phyloP scores from a whole-genome alignment of 2,113 vertebrate genomes.

The Vulpes vulpes region DNA sequence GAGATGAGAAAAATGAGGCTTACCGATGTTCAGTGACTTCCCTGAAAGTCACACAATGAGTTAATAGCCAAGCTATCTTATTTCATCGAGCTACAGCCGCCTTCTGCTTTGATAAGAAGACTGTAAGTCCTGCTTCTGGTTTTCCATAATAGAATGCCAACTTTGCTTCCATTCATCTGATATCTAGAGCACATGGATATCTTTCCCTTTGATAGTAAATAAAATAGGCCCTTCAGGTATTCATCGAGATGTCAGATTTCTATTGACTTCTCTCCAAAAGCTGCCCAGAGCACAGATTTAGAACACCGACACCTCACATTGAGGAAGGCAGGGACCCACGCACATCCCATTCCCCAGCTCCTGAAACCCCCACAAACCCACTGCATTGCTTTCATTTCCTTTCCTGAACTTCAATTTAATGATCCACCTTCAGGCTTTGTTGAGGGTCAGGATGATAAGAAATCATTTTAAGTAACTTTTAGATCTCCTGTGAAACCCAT shows the following conservation, averaged over 20 bases:
- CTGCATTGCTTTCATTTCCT: not conserved
- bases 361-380: not conserved
- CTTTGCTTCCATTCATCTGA: not conserved
- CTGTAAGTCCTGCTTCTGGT: not conserved
- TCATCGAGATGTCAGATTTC: not conserved
- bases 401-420: not conserved
- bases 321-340: not conserved
- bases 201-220: not conserved
- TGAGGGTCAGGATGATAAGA: not conserved
- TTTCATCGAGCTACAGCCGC: not conserved
- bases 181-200: not conserved
- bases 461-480: not conserved
- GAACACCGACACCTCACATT: not conserved
- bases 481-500: not conserved
- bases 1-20: constrained; percentile 21
- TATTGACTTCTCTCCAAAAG: not conserved
- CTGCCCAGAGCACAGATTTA: not conserved
- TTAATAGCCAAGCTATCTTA: not conserved
- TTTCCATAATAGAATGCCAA: not conserved
- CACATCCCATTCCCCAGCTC: not conserved
- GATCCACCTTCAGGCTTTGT: not conserved
- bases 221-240: not conserved
- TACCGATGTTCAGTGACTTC: not conserved
- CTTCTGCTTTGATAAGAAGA: not conserved
- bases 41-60: not conserved